phyloP scores from a whole-genome alignment of 2,888 invertebrate genomes.

The Nomada lathburiana region DNA sequence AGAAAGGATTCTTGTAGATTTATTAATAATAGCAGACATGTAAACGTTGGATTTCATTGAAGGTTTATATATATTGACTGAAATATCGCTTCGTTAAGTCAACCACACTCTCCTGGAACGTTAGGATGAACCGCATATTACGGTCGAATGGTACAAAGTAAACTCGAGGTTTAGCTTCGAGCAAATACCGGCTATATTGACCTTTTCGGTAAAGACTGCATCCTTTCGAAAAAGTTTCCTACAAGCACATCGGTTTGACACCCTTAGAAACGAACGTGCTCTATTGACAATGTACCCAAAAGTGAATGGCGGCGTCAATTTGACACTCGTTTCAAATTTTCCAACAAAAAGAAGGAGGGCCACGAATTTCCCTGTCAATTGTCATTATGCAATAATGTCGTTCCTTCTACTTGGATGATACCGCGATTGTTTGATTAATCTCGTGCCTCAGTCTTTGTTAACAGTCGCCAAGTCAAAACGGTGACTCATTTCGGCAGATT shows the following conservation, averaged over 20 bases:
- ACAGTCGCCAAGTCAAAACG: conserved; percentile 50
- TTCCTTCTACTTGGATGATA: neutral
- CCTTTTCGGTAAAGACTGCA: conserved; percentile 27
- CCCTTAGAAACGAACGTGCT: neutral
- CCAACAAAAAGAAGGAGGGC: too few relatives aligned
- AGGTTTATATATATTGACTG: conserved; percentile 6
- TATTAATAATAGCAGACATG: neutral
- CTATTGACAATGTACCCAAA: conserved; percentile 13
- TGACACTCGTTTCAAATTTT: neutral
- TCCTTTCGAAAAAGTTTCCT: conserved; percentile 43
- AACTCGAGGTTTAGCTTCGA: conserved; percentile 44
- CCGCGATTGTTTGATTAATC: conserved; percentile 14
- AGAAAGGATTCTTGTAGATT: neutral
- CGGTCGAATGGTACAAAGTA: conserved; percentile 49
- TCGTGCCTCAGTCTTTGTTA: conserved; percentile 27
- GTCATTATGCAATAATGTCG: neutral
- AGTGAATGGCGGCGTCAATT: conserved; percentile 13
- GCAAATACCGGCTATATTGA: conserved; percentile 41
- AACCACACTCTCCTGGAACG: conserved; percentile 40
- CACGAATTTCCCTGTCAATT: neutral
- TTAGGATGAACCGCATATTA: conserved; percentile 22
- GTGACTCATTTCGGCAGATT: conserved; percentile 70
- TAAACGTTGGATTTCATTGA: conserved; percentile 13
- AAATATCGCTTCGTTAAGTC: conserved; percentile 51
- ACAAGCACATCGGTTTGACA: conserved; percentile 27